Evolutionary conservation across 2,888 invertebrate species (phyloP).

Genomic region (Hedychridium roseum): DNA sequence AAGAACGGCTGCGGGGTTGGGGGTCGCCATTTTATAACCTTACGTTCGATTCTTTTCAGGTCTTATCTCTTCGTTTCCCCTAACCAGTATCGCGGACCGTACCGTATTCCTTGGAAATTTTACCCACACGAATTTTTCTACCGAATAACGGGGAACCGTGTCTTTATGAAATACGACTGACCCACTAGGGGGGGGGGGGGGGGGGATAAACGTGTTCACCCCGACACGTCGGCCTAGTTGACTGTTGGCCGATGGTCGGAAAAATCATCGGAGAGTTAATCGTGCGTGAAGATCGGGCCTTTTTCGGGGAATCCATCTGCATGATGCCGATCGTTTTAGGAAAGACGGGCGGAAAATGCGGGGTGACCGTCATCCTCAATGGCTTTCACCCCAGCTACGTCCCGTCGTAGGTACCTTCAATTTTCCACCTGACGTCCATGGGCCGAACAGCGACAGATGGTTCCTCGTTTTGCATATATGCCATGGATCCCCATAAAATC

Average conservation of each 20-base stretch:
- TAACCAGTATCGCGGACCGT: too few relatives aligned
- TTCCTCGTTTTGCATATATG: slow-evolving; percentile 42
- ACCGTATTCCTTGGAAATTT: too few relatives aligned
- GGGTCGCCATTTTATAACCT: slow-evolving; percentile 53
- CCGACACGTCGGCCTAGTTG: too few relatives aligned
- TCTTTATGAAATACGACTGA: too few relatives aligned
- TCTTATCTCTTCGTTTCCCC: slow-evolving; percentile 5
- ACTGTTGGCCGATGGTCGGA: not conserved
- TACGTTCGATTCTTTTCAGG: slow-evolving; percentile 33
- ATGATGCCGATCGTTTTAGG: slow-evolving; percentile 19
- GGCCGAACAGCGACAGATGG: slow-evolving; percentile 42
- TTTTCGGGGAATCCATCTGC: slow-evolving; percentile 27
- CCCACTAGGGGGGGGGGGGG: too few relatives aligned
- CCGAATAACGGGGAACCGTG: too few relatives aligned
- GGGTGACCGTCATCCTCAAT: not conserved
- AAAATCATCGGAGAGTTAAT: not conserved
- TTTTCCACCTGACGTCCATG: slow-evolving; percentile 51
- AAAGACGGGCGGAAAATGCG: not conserved
- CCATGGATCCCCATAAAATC: slow-evolving; percentile 33
- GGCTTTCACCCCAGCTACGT: not conserved
- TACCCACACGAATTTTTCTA: too few relatives aligned
- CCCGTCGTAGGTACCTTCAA: slow-evolving; percentile 43
- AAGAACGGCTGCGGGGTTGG: slow-evolving; percentile 38
- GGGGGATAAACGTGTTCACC: too few relatives aligned
- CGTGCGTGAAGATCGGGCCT: slow-evolving; percentile 21